phyloP scores from a whole-genome alignment of 2,113 vertebrate species.

The Hemibates koningsi region DNA sequence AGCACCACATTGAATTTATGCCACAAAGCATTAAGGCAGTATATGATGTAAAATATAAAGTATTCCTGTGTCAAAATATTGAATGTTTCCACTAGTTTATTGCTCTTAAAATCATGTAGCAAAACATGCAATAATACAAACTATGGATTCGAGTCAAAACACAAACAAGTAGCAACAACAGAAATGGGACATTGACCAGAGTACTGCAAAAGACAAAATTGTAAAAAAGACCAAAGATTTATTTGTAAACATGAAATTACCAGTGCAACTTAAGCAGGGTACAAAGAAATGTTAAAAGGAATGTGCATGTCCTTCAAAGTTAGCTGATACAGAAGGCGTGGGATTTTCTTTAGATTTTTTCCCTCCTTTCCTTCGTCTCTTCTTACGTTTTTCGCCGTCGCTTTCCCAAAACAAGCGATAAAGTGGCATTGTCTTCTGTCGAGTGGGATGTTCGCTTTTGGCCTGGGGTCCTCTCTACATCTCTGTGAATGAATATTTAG shows the following conservation, averaged over 20 bases:
- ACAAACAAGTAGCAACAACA: neutral
- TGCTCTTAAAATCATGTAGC: neutral
- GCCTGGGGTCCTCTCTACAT: neutral
- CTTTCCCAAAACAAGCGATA: neutral
- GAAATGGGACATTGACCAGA: neutral
- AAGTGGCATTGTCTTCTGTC: neutral
- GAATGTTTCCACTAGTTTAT: neutral
- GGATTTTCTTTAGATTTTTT: neutral
- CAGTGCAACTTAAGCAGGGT: neutral
- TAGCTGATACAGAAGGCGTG: neutral
- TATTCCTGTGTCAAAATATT: neutral
- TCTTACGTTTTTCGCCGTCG: constrained; percentile 27
- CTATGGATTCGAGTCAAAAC: neutral
- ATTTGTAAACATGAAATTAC: neutral
- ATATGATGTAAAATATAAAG: neutral
- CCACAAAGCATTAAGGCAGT: neutral
- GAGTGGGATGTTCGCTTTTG: neutral
- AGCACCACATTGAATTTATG: neutral
- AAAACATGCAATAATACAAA: neutral
- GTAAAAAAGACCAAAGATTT: neutral
- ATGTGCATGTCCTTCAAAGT: neutral
- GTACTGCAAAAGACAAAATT: neutral
- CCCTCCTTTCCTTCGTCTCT: neutral
- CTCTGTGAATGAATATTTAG: constrained; percentile 19
- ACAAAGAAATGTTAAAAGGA: neutral